Evolutionary conservation across 2,888 invertebrate genomes (phyloP), one percentile per base, ranked within the genome.

Genomic region (Steromphala cineraria): DNA sequence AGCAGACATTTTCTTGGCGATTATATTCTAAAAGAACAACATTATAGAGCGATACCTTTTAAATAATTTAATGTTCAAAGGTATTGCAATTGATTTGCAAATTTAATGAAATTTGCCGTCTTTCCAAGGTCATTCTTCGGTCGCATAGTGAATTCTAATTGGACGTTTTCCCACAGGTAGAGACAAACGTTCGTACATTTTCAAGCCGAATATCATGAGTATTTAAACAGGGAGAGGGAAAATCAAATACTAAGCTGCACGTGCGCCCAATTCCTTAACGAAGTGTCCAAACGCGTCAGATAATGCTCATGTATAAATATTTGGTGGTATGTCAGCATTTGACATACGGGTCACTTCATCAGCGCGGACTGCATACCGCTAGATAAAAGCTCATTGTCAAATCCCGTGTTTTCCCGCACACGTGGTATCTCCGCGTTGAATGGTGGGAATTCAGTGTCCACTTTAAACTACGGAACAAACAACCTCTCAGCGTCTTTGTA

Each of bases 241-340:
- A 36, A 17, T 36, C 19, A 40, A 71, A 71, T 36, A 71, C 24
- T 36, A n/a, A 10, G 13, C 40, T 71, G 36, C 40, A 71, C 71
- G 31, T 71, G 71, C 36, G 71, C 28, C 10, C 36, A 71, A 71
- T 36, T 36, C 36, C 40, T 40, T 31, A 31, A 40, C 40, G 19
- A 5, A n/a, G 19, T 71, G 36, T 31, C 19, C 19, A 31, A 36
- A 71, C n/a, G 40, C 46, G 13, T 46, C 46, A 7, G 36, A 71
- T 36, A 71, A 36, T 31, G 36, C 17, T 19, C 15, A n/a, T 15
- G 36, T 40, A 71, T 31, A 71, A 71, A 71, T 71, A 71, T 71
- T 36, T 71, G 36, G 71, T 31, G 71, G 71, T 71, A 71, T 71
- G 28, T 71, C 71, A 36, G 31, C 71, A 71, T 71, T 71, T 71